Base-by-base conservation (phyloP, 2,797 vertebrate genomes). In the Natrix natrix region DNA sequence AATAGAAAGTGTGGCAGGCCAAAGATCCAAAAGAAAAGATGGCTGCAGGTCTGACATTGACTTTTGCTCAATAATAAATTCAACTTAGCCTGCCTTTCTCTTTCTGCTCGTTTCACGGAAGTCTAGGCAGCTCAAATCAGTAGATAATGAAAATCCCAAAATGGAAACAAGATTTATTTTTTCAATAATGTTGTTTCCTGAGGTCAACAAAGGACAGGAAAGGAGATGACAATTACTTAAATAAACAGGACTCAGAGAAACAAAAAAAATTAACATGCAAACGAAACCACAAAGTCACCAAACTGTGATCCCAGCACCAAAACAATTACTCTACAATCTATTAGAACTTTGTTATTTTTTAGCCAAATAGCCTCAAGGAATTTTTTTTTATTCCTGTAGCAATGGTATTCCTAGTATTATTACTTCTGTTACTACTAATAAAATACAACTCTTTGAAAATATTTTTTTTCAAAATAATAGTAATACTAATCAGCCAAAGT, bases 131-230 rank as follows among this genome's bases (percentile, higher is more conserved):
- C 66, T 93, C 95, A 56, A 94, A 24, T 91, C 88, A 95, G 94
- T 52, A 96, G 97, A 96, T 95, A 94, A 96, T 89, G 95, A 93
- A 95, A 96, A 93, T 96, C 95, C 96, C 95, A 97, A 97, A 97
- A 96, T 95, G 96, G 96, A 97, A 97, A 97, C 37, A 55, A 60
- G 96, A 48, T 61, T 88, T 61, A 78, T 91, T 88, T 60, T 59
- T 96, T 90, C 60, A 94, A 97, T 94, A 93, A 78, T 89, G 93
- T 96, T 95, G 94, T 96, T 97, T 97, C 97, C 97, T 96, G 96
- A 94, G 97, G 97, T 97, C 97, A 97, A 94, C 93, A 95, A 96
- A 97, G 97, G 97, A 96, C 96, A 96, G 97, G 97, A 97, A 97
- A 96, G 96, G 95, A 95, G 92, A 91, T 92, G 96, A 97, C 95